Conservation (phyloP, 1,140 invertebrate genomes). For the Drosophila tristis region DNA sequence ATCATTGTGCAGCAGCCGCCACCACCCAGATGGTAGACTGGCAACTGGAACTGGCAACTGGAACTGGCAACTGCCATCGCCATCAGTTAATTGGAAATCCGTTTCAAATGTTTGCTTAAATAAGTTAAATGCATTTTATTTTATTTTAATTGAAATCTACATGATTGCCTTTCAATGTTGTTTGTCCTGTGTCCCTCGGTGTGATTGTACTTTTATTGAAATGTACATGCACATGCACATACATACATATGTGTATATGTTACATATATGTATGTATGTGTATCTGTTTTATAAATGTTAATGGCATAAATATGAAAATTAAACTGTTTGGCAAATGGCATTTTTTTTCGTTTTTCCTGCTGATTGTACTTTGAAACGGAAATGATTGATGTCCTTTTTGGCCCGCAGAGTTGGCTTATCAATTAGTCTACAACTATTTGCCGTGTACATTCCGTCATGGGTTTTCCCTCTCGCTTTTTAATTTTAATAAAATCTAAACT, state of each 20-base stretch:
- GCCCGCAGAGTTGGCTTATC: slow-evolving; percentile 6
- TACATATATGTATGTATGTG: background rate
- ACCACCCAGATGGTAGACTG: slow-evolving; percentile 57
- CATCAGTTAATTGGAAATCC: slow-evolving; percentile 15
- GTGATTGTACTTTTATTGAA: slow-evolving; percentile 5
- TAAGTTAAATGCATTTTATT: slow-evolving; percentile 37
- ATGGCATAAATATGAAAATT: slow-evolving; percentile 64
- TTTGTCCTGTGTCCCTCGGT: background rate
- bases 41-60: background rate
- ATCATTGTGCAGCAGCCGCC: slow-evolving; percentile 65
- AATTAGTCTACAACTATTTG: slow-evolving; percentile 5
- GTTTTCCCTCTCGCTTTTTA: background rate
- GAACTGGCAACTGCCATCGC: background rate
- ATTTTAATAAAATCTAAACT: background rate
- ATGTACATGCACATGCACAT: slow-evolving; percentile 20
- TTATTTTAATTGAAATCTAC: slow-evolving; percentile 44
- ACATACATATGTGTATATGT: slow-evolving; percentile 5
- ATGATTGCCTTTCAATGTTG: slow-evolving; percentile 42
- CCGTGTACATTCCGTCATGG: background rate
- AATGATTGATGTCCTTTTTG: slow-evolving; percentile 37
- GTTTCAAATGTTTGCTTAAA: slow-evolving; percentile 25
- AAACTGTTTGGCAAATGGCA: slow-evolving; percentile 39
- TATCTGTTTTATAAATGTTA: slow-evolving; percentile 60
- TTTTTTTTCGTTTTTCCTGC: background rate
- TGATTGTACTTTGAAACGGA: slow-evolving; percentile 17